These are phyloP conservation scores for Puffinus mauretanicus DNA, from an alignment of 2,113 vertebrate species.

Conservation along the genomic window DNA sequence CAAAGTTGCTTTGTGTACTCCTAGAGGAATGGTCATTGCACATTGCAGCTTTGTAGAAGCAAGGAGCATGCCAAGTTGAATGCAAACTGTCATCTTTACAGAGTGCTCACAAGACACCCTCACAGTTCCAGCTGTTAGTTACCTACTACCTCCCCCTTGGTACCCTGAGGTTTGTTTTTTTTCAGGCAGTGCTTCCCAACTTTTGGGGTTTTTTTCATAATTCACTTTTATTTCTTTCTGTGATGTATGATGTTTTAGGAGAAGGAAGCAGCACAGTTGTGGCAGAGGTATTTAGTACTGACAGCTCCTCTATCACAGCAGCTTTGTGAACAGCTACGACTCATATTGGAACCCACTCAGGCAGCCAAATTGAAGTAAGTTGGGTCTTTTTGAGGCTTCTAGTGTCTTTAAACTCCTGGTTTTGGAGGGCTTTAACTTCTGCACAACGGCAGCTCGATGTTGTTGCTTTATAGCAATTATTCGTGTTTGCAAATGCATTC, in stretches of 20 bases:
- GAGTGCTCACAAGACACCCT: not conserved
- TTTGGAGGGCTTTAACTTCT: not conserved
- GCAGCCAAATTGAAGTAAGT: slow-evolving; percentile 92
- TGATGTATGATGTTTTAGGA: slow-evolving; percentile 74
- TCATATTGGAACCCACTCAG: slow-evolving; percentile 93
- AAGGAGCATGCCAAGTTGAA: not conserved
- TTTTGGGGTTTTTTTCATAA: not conserved
- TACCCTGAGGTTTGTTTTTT: not conserved
- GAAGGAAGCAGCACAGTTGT: slow-evolving; percentile 84
- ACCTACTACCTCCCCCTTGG: not conserved
- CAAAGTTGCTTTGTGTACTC: not conserved
- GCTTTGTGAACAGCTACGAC: slow-evolving; percentile 93
- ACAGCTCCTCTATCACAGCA: slow-evolving; percentile 93
- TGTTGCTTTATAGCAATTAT: not conserved
- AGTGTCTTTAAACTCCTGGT: not conserved
- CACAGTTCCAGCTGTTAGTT: not conserved
- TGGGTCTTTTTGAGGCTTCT: not conserved
- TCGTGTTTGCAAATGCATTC: not conserved
- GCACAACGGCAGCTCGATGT: not conserved
- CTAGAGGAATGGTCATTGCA: not conserved
- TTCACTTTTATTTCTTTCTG: not conserved
- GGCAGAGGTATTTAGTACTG: slow-evolving; percentile 90
- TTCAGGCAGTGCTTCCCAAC: not conserved
- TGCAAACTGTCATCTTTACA: not conserved
- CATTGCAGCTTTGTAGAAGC: not conserved